phyloP scores from a whole-genome alignment of 2,888 invertebrate genomes.

The Psylliodes chrysocephalus region DNA sequence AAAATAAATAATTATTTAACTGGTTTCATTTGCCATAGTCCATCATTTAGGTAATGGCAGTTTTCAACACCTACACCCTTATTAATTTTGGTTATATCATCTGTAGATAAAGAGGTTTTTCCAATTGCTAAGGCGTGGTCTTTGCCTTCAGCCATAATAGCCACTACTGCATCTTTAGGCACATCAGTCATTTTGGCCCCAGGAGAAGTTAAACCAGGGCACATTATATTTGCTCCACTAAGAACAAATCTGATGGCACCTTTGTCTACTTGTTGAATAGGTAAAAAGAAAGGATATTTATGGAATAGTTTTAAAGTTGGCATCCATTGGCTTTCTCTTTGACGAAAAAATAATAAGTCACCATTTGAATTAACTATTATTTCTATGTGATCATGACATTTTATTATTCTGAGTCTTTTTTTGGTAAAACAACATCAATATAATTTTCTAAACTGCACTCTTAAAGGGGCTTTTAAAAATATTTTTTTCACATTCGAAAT shows the following conservation, averaged over 20 bases:
- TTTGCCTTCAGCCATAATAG: conserved; percentile 99
- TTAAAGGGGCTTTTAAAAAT: no score
- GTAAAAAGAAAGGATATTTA: conserved; percentile 96
- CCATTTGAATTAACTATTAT: conserved; percentile 93
- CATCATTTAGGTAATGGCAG: conserved; percentile 98
- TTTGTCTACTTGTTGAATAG: conserved; percentile 96
- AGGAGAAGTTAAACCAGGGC: conserved; percentile 97
- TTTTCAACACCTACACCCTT: conserved; percentile 98
- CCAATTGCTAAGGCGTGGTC: conserved; percentile 97
- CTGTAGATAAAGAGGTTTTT: conserved; percentile 88
- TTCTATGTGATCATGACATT: conserved; percentile 98
- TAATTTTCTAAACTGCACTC: conserved; percentile 84
- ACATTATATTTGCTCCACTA: conserved; percentile 99
- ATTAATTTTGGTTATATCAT: conserved; percentile 93
- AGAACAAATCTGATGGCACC: conserved; percentile 98
- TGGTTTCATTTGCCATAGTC: conserved; percentile 97
- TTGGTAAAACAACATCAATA: conserved; percentile 90
- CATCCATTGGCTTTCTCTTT: conserved; percentile 96
- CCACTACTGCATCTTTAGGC: conserved; percentile 87
- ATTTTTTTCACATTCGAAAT: no score
- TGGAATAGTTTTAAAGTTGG: conserved; percentile 94
- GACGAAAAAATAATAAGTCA: conserved; percentile 94
- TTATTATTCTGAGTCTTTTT: conserved; percentile 93
- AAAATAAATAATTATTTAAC: conserved; percentile 74
- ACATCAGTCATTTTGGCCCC: conserved; percentile 93